A percentile compares a stretch with the other conserved stretches of the same genome.
phyloP scores from a whole-genome alignment of 1,140 invertebrate genomes.

The Neodiprion fabricii region DNA sequence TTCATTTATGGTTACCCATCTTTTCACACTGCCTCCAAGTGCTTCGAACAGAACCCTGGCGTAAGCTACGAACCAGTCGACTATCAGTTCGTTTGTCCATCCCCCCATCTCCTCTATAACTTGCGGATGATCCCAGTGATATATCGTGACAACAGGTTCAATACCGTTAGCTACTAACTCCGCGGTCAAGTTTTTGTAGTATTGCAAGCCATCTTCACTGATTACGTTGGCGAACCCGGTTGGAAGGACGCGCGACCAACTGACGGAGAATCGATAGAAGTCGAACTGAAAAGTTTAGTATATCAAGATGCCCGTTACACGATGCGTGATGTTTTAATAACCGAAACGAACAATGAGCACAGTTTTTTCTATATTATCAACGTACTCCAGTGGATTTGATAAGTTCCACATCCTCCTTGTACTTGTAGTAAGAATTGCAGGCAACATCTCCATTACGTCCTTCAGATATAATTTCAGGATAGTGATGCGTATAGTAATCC shows the following conservation, averaged over 20 bases:
- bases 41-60: constrained; percentile 62
- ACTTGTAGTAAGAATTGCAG: constrained; percentile 67
- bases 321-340: too few species aligned
- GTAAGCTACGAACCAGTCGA: constrained; percentile 66
- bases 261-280: too few species aligned
- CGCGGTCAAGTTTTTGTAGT: constrained; percentile 58
- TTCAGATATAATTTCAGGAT: constrained; percentile 62
- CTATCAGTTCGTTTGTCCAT: constrained; percentile 65
- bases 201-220: background rate
- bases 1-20: constrained; percentile 60
- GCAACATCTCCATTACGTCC: constrained; percentile 64
- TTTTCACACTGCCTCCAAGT: constrained; percentile 67
- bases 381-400: constrained; percentile 54
- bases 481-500: constrained; percentile 66
- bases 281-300: constrained; percentile 32
- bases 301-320: too few species aligned
- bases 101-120: constrained; percentile 68
- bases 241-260: too few species aligned
- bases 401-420: constrained; percentile 62
- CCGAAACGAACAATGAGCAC: too few species aligned
- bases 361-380: background rate
- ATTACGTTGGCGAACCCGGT: constrained; percentile 23
- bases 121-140: constrained; percentile 62
- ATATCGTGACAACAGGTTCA: constrained; percentile 59
- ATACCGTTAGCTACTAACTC: constrained; percentile 53